These are phyloP conservation scores for Marasmarcha lunaedactyla DNA, from an alignment of 2,888 invertebrate species.

Conservation along the genomic window DNA sequence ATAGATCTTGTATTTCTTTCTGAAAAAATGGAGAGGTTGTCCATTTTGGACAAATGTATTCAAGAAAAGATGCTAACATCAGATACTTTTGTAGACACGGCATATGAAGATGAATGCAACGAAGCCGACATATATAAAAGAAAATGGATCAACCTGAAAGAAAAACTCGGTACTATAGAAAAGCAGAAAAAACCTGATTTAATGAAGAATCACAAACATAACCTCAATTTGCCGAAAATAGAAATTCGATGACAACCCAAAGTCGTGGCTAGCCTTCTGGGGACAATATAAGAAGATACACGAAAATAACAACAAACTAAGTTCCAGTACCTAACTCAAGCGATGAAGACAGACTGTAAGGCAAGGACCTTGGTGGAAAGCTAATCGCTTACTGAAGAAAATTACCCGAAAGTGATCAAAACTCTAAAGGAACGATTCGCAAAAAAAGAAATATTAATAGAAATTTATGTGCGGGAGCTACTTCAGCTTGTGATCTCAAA, in stretches of 20 bases:
- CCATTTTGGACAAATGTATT: too few relatives aligned
- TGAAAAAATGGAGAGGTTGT: too few relatives aligned
- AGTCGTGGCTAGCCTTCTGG: neutral
- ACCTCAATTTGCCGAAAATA: neutral
- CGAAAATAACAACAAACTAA: neutral
- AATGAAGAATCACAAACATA: too few relatives aligned
- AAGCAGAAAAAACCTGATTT: too few relatives aligned
- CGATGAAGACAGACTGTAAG: neutral
- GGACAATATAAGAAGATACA: slow-evolving; percentile 1
- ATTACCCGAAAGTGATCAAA: slow-evolving; percentile 1
- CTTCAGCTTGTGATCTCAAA: neutral
- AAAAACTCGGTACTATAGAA: too few relatives aligned
- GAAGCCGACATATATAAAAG: too few relatives aligned
- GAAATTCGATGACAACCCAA: slow-evolving; percentile 3
- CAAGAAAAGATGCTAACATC: too few relatives aligned
- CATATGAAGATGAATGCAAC: too few relatives aligned
- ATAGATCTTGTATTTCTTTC: too few relatives aligned
- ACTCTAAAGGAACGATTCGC: slow-evolving; percentile 2
- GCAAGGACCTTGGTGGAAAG: slow-evolving; percentile 4
- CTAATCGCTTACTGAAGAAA: slow-evolving; percentile 1
- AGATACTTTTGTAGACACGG: too few relatives aligned
- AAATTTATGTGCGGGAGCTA: slow-evolving; percentile 5
- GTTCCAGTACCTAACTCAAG: neutral
- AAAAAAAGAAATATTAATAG: slow-evolving; percentile 1
- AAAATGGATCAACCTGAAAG: too few relatives aligned